Conservation (phyloP, 2,113 vertebrate species). For the Atlantisia rogersi region DNA sequence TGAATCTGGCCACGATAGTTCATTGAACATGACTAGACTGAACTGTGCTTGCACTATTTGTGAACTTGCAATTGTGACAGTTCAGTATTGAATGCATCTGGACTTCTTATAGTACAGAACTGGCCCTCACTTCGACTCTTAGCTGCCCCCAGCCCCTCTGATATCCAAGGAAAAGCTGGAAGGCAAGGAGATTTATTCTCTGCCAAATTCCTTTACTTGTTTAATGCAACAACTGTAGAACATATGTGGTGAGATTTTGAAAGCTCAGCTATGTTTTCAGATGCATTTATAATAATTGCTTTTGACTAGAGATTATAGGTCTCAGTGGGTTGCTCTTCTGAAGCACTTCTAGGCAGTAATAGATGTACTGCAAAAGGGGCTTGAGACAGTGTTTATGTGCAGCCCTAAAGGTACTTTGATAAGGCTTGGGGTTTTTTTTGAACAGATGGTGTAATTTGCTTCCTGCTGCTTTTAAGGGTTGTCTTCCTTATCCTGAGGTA, state of each 20-base stretch:
- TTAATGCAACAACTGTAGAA: neutral
- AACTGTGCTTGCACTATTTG: no score
- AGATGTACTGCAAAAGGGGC: neutral
- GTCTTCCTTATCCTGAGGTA: neutral
- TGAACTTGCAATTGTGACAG: no score
- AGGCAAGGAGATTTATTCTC: no score
- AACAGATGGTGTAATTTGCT: constrained; percentile 27
- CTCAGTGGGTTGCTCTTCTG: neutral
- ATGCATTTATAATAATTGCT: neutral
- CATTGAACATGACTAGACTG: no score
- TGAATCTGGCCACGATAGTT: no score
- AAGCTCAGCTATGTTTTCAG: constrained; percentile 1
- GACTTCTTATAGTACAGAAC: no score
- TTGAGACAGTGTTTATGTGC: constrained; percentile 4
- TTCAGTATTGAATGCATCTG: no score
- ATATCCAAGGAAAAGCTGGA: no score
- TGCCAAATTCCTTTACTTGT: no score
- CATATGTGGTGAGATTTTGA: neutral
- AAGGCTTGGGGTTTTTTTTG: neutral
- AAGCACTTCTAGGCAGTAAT: neutral
- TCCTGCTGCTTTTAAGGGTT: constrained; percentile 4
- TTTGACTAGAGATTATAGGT: neutral
- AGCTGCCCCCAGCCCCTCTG: no score
- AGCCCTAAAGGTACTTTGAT: neutral
- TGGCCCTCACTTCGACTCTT: no score